These are phyloP conservation scores for Lymantria dispar DNA, from an alignment of 2,888 invertebrate genomes.

Conservation along the genomic window DNA sequence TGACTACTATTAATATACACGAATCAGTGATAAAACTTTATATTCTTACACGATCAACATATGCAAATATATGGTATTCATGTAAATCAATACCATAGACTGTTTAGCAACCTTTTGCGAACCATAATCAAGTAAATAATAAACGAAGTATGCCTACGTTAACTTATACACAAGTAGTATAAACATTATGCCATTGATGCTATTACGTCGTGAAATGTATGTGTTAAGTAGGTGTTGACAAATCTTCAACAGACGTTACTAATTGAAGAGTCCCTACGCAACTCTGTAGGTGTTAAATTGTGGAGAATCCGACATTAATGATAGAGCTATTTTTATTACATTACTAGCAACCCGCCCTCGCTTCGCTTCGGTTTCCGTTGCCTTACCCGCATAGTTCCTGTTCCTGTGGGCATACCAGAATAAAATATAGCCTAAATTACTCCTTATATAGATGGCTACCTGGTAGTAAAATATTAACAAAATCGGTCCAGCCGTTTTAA, in stretches of 20 bases:
- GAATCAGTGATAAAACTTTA: too few species aligned
- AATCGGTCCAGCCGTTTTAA: too few species aligned
- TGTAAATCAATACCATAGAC: background rate
- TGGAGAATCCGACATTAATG: background rate
- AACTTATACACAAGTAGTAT: background rate
- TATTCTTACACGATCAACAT: too few species aligned
- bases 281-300: background rate
- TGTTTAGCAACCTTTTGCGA: background rate
- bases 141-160: background rate
- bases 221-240: constrained; percentile 16
- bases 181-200: constrained; percentile 9
- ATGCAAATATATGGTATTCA: background rate
- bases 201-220: constrained; percentile 4
- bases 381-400: too few species aligned
- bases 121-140: constrained; percentile 1
- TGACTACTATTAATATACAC: too few species aligned
- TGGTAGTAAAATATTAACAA: too few species aligned
- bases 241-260: constrained; percentile 16
- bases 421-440: too few species aligned
- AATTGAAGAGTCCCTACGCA: constrained; percentile 26
- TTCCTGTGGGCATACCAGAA: too few species aligned
- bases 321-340: too few species aligned
- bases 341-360: too few species aligned
- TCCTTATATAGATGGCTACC: too few species aligned
- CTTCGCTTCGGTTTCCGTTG: too few species aligned